Percentiles rank a stretch among this genome's conserved stretches.
These are phyloP conservation scores for Himalopsyche anomala DNA, from an alignment of 2,888 invertebrate species.

Conservation along the genomic window DNA sequence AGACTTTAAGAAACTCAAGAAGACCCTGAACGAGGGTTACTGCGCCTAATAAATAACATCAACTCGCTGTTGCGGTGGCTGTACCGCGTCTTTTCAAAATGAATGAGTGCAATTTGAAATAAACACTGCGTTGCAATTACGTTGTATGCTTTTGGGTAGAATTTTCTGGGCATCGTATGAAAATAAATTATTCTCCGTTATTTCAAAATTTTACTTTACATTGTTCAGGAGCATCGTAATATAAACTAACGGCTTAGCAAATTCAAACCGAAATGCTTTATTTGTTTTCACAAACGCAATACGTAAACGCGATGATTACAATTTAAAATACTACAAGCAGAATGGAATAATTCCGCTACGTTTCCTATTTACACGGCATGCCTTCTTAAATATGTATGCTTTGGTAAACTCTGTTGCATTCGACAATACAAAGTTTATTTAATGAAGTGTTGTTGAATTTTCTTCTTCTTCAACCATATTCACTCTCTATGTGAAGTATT, in stretches of 20 bases:
- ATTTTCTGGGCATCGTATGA: neutral
- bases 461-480: no score
- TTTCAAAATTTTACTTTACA: slow-evolving; percentile 23
- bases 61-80: slow-evolving; percentile 37
- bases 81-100: slow-evolving; percentile 48
- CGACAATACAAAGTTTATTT: no score
- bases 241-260: slow-evolving; percentile 42
- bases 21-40: slow-evolving; percentile 1
- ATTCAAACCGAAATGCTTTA: slow-evolving; percentile 15
- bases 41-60: slow-evolving; percentile 44
- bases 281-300: slow-evolving; percentile 1
- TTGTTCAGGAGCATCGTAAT: slow-evolving; percentile 21
- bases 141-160: slow-evolving; percentile 26
- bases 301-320: neutral
- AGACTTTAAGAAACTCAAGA: slow-evolving; percentile 16
- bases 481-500: no score
- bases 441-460: no score
- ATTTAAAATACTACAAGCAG: neutral
- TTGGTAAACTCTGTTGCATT: no score
- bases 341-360: neutral
- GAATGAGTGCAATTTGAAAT: slow-evolving; percentile 58
- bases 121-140: slow-evolving; percentile 42
- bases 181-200: slow-evolving; percentile 19
- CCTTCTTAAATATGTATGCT: no score
- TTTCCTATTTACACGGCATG: neutral